Evolutionary conservation across 2,888 invertebrate genomes (phyloP), one percentile per base, ranked within the genome.

Genomic region (Merodon equestris): DNA sequence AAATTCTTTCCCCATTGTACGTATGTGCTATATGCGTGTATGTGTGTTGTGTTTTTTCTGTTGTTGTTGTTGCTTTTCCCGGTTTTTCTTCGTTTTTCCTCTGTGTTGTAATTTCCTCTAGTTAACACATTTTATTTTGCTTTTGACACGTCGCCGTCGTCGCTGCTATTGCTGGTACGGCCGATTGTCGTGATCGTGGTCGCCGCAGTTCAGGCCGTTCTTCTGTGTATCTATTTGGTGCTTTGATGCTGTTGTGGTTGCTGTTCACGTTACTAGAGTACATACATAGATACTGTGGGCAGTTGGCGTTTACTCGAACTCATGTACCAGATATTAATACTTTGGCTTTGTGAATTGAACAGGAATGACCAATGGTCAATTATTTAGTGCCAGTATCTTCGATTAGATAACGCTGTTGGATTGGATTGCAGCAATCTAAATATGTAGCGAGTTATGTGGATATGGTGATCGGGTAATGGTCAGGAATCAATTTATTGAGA

Each of bases 361-460:
- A 60, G 79, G 54, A 70, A 79, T 79, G 58, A 50, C 77, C 68
- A 74, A 64, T 74, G 79, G 68, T 70, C 79, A 79, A 79, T 79
- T 79, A 79, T 79, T 79, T 79, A 79, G 74, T 70, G 74, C 60
- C 74, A 74, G 58, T 74, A 79, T 79, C 74, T 79, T 79, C 56
- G 79, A 74, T 79, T 79, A 79, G 79, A 79, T 79, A 79, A 79
- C 68, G 74, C 63, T 36, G 68, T 64, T 64, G 63, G 68, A 76
- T 76, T 71, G 71, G 64, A 74, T 74, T 68, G 77, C 56, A 54
- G 68, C 48, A 73, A 63, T 79, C 54, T 68, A 63, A 73, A 73
- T 68, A 58, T 47, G 45, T 40, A 10, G 45, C 38, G 18, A 12
- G 17, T 15, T 14, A 3, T 45, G 17, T 58, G 36, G 17, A 18